Base-by-base conservation (phyloP, 2,797 vertebrate genomes). In the Psittacula derbiana region DNA sequence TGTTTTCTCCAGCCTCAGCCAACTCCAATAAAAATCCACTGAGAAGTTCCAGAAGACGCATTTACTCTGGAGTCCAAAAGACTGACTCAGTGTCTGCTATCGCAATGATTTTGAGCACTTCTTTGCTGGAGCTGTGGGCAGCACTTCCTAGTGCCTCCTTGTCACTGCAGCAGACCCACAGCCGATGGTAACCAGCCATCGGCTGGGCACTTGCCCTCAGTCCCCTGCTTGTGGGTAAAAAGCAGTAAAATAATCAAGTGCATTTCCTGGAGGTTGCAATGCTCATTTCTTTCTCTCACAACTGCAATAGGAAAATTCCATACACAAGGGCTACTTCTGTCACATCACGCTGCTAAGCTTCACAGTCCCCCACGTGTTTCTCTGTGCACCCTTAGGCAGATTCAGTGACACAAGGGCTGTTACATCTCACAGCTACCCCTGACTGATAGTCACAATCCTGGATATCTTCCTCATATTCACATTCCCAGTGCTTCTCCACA, bases 1-100 rank as follows among this genome's bases (percentile, higher is more conserved):
- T 92, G 76, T 46, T 67, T 95, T 80, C 86, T 90, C 88, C 88
- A 90, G 86, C 64, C 71, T 73, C 90, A 87, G 67, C 52, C 86
- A 87, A 94, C 83, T 85, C 83, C 57, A 92, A 92, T 88, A 65
- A 90, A 94, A 93, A 87, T 86, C 90, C 71, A 53, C 49, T 17
- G 50, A 81, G 64, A 78, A 74, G 24, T 36, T 95, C 75, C 87
- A 95, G 91, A 80, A 89, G 73, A 19, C 80, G n/a, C 67, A 50
- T 71, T 92, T 84, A 27, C 72, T 78, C 30, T 52, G 31, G 66
- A 82, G 73, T 88, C 82, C 55, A 84, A 76, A 93, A 80, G 80
- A 41, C 43, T 81, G 23, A 36, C 7, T 69, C 31, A 16, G 36
- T 20, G n/a, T 41, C 79, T 74, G 49, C 75, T 87, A 23, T 28